phyloP scores from a whole-genome alignment of 2,113 vertebrate genomes.

The Perccottus glenii region DNA sequence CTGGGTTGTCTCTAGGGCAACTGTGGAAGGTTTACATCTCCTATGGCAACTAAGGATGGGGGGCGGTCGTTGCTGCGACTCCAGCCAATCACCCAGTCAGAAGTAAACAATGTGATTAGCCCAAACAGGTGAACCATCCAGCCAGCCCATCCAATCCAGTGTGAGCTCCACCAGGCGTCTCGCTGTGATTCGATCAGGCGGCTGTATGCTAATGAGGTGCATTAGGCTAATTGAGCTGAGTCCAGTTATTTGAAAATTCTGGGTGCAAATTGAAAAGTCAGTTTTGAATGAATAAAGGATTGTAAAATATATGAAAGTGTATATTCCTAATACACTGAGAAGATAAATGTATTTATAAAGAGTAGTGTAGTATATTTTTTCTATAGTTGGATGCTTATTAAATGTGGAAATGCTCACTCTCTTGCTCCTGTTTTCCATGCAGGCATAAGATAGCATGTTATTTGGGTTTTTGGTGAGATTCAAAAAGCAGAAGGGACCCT shows the following conservation, averaged over 20 bases:
- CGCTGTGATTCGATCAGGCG: slow-evolving; percentile 41
- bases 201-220: slow-evolving; percentile 59
- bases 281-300: slow-evolving; percentile 12
- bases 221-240: slow-evolving; percentile 63
- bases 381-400: slow-evolving; percentile 16
- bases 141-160: slow-evolving; percentile 52
- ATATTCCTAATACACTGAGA: not conserved
- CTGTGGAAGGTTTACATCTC: slow-evolving; percentile 74
- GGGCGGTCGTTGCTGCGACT: slow-evolving; percentile 50
- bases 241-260: slow-evolving; percentile 51
- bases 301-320: not conserved
- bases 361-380: slow-evolving; percentile 14
- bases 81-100: slow-evolving; percentile 62
- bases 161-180: slow-evolving; percentile 20
- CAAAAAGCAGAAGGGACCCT: slow-evolving; percentile 51
- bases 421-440: slow-evolving; percentile 45
- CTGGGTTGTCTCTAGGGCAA: slow-evolving; percentile 79
- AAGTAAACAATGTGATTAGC: slow-evolving; percentile 52
- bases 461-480: slow-evolving; percentile 63
- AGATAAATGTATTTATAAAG: not conserved
- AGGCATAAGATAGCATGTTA: slow-evolving; percentile 66
- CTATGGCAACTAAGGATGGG: slow-evolving; percentile 76
- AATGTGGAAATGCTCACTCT: slow-evolving; percentile 49
- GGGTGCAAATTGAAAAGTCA: slow-evolving; percentile 32
- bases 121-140: slow-evolving; percentile 54